phyloP scores from a whole-genome alignment of 2,113 vertebrate genomes.

The Pitta sordida region DNA sequence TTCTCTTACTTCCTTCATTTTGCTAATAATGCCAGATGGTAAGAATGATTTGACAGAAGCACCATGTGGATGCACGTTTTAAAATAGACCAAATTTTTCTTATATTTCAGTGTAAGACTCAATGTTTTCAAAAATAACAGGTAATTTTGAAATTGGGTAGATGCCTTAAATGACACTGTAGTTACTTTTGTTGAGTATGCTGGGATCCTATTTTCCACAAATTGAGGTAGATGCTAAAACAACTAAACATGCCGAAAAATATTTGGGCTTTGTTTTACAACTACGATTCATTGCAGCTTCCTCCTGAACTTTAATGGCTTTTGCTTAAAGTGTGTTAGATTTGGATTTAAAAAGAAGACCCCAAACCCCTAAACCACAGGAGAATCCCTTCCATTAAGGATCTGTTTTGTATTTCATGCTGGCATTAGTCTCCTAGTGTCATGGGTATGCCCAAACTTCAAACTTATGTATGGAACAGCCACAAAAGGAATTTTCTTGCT shows the following conservation, averaged over 20 bases:
- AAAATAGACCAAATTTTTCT: not conserved
- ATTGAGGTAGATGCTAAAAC: not conserved
- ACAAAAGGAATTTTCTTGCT: not conserved
- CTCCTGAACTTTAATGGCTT: not conserved
- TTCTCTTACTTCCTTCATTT: not conserved
- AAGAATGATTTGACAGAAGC: not conserved
- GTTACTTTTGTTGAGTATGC: not conserved
- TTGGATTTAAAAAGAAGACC: not conserved
- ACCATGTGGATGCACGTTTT: accelerated
- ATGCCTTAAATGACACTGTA: not conserved
- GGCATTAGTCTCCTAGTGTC: not conserved
- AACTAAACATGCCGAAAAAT: not conserved
- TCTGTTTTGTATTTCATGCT: not conserved
- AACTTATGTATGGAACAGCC: not conserved
- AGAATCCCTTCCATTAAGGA: not conserved
- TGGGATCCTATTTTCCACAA: not conserved
- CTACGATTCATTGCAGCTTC: not conserved
- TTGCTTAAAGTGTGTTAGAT: not conserved
- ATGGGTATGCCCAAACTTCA: not conserved
- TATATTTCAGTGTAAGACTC: not conserved
- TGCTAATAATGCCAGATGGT: not conserved
- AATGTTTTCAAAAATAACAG: not conserved
- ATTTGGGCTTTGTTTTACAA: not conserved
- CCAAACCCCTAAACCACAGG: not conserved
- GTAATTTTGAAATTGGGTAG: not conserved